phyloP scores from a whole-genome alignment of 2,113 vertebrate genomes.

The Cephalopholis sonnerati region DNA sequence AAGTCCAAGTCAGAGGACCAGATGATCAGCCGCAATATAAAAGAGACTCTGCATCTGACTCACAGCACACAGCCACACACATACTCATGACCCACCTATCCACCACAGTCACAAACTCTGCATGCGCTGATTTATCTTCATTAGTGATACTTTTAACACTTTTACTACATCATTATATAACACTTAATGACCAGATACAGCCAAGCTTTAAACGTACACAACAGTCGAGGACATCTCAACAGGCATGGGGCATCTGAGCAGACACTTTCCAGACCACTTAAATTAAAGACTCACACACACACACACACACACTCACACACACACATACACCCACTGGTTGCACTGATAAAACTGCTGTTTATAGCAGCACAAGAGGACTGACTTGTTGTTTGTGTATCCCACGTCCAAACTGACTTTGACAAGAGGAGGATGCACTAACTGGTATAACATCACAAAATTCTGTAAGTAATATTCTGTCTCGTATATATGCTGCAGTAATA shows the following conservation, averaged over 20 bases:
- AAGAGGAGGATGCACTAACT: neutral
- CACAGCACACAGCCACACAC: neutral
- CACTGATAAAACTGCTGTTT: slow-evolving; percentile 6
- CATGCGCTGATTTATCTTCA: neutral
- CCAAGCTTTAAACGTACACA: neutral
- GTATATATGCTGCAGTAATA: neutral
- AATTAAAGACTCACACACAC: slow-evolving; percentile 1
- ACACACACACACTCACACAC: neutral
- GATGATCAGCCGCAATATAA: slow-evolving; percentile 14
- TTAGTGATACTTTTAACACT: too few relatives aligned
- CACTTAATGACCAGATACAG: neutral
- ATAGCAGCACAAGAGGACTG: neutral
- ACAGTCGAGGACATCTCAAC: neutral
- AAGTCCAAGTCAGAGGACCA: slow-evolving; percentile 18
- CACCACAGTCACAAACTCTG: neutral
- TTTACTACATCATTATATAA: neutral
- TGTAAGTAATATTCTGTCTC: slow-evolving; percentile 14
- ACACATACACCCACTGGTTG: neutral
- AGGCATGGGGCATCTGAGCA: neutral
- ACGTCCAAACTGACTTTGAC: neutral
- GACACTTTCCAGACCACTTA: neutral
- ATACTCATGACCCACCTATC: neutral
- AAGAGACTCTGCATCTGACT: neutral
- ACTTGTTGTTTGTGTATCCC: neutral
- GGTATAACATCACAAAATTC: neutral